These are phyloP conservation scores for Drosophila baimaii DNA, from an alignment of 1,140 invertebrate species.

Conservation along the genomic window DNA sequence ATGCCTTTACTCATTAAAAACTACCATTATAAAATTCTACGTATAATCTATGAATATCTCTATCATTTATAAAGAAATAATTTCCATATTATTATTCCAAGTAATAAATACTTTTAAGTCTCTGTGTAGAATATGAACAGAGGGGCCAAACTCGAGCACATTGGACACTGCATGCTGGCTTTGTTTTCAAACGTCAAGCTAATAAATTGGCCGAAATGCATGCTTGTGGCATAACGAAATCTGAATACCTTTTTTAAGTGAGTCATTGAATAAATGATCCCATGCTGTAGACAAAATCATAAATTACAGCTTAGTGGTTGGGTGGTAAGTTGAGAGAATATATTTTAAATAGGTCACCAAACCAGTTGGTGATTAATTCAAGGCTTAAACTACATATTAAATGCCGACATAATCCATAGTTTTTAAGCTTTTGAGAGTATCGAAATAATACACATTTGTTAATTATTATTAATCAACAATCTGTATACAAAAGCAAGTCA, in stretches of 20 bases:
- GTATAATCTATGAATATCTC: neutral
- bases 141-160: conserved; percentile 6
- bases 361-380: neutral
- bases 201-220: conserved; percentile 48
- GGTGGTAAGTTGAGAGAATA: neutral
- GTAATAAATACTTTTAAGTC: neutral
- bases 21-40: neutral
- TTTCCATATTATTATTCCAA: too few species aligned
- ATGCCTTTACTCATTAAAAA: neutral
- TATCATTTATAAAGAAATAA: too few species aligned
- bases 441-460: conserved; percentile 1
- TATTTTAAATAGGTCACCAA: neutral
- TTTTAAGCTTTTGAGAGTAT: conserved; percentile 6
- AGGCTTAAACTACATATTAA: neutral
- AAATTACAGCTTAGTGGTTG: neutral
- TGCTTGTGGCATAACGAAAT: conserved; percentile 37
- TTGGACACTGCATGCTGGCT: conserved; percentile 53
- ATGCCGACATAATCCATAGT: neutral
- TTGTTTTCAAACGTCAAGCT: conserved; percentile 46
- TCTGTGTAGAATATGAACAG: conserved; percentile 6
- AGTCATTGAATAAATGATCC: conserved; percentile 11
- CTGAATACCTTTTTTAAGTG: conserved; percentile 47
- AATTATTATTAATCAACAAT: conserved; percentile 7
- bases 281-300: neutral
- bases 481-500: conserved; percentile 5